Base-by-base conservation (phyloP, 2,113 vertebrate genomes). In the Chaetops frenatus region DNA sequence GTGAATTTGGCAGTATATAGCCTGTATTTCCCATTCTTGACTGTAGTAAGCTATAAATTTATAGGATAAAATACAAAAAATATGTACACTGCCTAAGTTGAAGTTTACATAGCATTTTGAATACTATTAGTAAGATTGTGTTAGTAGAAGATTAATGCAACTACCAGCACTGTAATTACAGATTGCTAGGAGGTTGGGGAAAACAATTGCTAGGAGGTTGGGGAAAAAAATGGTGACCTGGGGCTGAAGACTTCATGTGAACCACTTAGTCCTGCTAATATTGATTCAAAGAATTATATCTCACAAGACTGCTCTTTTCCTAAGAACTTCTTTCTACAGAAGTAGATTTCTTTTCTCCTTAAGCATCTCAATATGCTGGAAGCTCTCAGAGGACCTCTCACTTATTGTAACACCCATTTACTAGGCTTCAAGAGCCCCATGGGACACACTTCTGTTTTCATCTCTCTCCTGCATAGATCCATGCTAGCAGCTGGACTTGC, bases 151-250 rank as follows among this genome's bases (percentile, higher is more conserved):
- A 54, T 60, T 58, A 77, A 86, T 86, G 48, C 51, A 71, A 38
- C 60, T 71, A 58, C 89, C 71, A 77, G 64, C 36, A 84, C 86
- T 82, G 65, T 95, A 96, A 90, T 96, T 88, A 94, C 67, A 82
- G 53, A 58, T 48, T 86, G 25, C 67, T 91, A 81, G 54, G 33
- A 80, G 40, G 44, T 45, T 6, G 20, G 62, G 64, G 58, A 85
- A 73, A 92, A 92, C 10, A 84, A 66, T 90, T 62, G 25, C 67
- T 91, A 81, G 54, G 33, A 80, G 40, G 44, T 45, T 6, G 20
- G 62, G 64, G 58, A 85, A 73, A 92, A 20, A 93, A 97, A 72
- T 2, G 1, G 38, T 57, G 48, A 8, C 65, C 81, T 65, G 54
- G 40, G 11, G 24, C 47, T 62, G 21, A 66, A 69, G 51, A 81